These are phyloP conservation scores for Notoglanidium macrostoma DNA, from an alignment of 2,797 vertebrate species.

Conservation along the genomic window DNA sequence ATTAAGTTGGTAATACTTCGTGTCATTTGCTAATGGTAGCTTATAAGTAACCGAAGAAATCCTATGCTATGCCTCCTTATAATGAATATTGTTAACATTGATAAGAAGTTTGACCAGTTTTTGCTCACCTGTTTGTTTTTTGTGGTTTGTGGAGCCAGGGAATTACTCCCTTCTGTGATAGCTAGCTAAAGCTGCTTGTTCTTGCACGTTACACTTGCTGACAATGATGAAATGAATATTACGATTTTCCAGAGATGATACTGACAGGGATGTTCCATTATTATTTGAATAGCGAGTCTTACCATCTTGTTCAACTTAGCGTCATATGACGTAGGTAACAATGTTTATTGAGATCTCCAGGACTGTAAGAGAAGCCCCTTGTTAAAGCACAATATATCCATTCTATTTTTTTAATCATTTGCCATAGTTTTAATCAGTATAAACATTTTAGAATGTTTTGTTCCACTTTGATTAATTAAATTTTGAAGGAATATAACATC, in stretches of 20 bases:
- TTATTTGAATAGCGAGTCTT: background rate
- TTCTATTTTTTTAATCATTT: background rate
- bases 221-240: background rate
- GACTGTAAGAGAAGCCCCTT: background rate
- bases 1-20: background rate
- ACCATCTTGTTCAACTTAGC: background rate
- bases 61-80: background rate
- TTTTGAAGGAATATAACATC: slow-evolving; percentile 13
- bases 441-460: background rate
- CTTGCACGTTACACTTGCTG: background rate
- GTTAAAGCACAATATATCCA: background rate
- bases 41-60: background rate
- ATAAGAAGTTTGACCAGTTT: background rate
- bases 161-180: background rate
- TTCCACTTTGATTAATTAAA: background rate
- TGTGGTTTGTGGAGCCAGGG: background rate
- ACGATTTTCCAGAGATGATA: background rate
- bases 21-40: background rate
- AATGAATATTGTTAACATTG: background rate
- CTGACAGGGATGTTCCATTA: background rate
- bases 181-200: background rate
- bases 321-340: background rate
- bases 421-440: background rate
- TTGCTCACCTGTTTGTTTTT: background rate
- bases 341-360: background rate